Evolutionary conservation across 2,797 vertebrate genomes (phyloP), one percentile per base, ranked within the genome.

Genomic region (Urocyon cinereoargenteus): DNA sequence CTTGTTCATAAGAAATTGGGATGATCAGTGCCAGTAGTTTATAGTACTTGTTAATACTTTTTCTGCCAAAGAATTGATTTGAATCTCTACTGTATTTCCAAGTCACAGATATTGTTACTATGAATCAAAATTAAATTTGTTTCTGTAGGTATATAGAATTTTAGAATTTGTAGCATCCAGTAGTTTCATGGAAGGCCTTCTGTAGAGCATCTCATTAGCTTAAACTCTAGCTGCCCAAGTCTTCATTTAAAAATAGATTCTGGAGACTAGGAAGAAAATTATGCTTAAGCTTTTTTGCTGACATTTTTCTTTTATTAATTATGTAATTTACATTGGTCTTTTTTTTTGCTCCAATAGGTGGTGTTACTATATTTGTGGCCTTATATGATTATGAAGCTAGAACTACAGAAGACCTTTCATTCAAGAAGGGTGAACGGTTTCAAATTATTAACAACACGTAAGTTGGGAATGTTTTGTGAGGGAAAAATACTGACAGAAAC

Each of bases 381-480:
- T 99, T 99, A 98, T 99, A 99, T 61, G 99, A 99, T 99, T 99
- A 99, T 97, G 99, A 99, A 99, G 99, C 99, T 97, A 99, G 99
- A 98, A 99, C 99, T 87, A 99, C 99, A 87, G 99, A 99, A 97
- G 99, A 99, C 98, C 99, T 99, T 90, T 99, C 99, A 26, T 99
- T 99, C 98, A 99, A 99, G 98, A 99, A 99, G 98, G 99, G 99
- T 79, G 99, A 99, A 98, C 99, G 99, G 97, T 99, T 99, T 99
- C 99, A 99, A 98, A 99, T 99, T 98, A 99, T 99, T 98, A 99
- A 99, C 98, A 99, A 99, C 93, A 99, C 99, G 99, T 99, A 98
- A 99, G 99, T 96, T 91, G 12, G 34, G 22, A 66, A 36, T 93
- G 57, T 84, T 96, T 93, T 62, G 5, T 53, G 57, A 95, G 45